Percentiles rank a stretch among this genome's conserved stretches.
These are phyloP conservation scores for Pitta sordida DNA, from an alignment of 2,113 vertebrate genomes.

Conservation along the genomic window DNA sequence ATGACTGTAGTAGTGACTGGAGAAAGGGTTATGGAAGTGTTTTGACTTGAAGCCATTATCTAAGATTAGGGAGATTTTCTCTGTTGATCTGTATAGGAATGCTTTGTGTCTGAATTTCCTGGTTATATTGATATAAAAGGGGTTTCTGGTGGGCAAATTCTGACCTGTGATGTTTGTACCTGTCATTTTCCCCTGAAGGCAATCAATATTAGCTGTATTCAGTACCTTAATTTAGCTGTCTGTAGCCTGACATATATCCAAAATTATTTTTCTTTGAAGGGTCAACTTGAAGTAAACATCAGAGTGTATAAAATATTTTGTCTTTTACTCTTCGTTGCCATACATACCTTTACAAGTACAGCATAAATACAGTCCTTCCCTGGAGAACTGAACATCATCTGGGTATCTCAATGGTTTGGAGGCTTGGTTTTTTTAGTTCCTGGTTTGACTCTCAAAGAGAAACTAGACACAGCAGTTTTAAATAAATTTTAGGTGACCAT, in stretches of 20 bases:
- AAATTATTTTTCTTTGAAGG: neutral
- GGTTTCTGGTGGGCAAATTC: neutral
- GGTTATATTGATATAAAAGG: neutral
- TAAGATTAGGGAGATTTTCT: neutral
- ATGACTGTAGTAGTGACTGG: neutral
- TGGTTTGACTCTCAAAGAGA: neutral
- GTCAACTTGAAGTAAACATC: neutral
- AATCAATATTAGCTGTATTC: neutral
- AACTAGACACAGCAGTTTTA: neutral
- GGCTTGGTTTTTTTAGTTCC: neutral
- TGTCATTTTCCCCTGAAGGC: neutral
- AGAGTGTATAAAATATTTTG: slow-evolving; percentile 4
- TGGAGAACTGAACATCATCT: neutral
- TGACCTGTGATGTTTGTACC: neutral
- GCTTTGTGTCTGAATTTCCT: neutral
- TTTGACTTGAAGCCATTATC: neutral
- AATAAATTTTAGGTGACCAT: neutral
- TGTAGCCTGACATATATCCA: neutral
- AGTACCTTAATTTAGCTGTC: neutral
- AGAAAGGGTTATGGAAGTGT: neutral
- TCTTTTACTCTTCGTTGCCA: neutral
- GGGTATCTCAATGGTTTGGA: neutral
- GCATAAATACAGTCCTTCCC: neutral
- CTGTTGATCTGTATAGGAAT: neutral
- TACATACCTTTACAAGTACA: neutral